Conservation (phyloP, 1,140 invertebrate genomes). For the Holcopasites calliopsidis region DNA sequence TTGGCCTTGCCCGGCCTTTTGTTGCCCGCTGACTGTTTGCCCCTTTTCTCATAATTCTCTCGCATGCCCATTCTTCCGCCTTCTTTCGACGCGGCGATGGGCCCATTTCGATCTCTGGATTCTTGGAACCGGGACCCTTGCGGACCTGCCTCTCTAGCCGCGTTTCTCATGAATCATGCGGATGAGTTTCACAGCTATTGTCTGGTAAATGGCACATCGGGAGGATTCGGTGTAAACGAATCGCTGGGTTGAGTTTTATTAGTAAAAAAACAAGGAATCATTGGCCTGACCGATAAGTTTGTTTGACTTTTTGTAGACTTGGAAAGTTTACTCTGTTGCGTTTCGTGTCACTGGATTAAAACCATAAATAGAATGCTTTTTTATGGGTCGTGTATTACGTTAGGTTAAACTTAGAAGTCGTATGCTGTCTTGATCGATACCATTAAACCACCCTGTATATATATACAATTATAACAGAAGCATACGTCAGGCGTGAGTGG, state of each 20-base stretch:
- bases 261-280: background rate
- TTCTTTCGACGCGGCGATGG: background rate
- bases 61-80: constrained; percentile 7
- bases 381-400: no score
- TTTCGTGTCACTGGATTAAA: no score
- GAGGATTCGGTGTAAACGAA: background rate
- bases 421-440: no score
- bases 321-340: no score
- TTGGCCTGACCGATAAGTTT: no score
- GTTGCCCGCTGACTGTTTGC: background rate
- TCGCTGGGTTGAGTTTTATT: background rate
- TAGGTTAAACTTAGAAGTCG: no score
- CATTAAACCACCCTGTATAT: no score
- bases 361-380: no score
- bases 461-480: no score
- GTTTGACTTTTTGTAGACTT: no score
- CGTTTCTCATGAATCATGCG: constrained; percentile 15
- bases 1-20: background rate
- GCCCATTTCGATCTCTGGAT: background rate
- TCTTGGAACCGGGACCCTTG: background rate
- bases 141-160: background rate
- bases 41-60: background rate
- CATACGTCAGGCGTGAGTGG: no score
- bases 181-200: background rate
- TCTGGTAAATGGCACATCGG: background rate